These are phyloP conservation scores for Sebastes diploproa DNA, from an alignment of 2,797 vertebrate genomes.

Conservation along the genomic window DNA sequence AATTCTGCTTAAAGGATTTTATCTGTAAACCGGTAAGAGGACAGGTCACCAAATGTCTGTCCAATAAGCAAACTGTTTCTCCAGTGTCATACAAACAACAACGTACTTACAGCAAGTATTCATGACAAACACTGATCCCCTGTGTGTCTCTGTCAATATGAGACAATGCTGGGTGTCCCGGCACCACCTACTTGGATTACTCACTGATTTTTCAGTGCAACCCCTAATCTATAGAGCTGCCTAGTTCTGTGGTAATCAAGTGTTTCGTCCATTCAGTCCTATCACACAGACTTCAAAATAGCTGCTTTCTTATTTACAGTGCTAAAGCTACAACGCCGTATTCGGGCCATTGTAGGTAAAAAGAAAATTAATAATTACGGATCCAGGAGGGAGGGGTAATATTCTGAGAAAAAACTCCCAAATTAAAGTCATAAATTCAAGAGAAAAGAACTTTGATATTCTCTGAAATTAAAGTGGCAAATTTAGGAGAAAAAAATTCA, in stretches of 20 bases:
- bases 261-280: not conserved
- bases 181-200: not conserved
- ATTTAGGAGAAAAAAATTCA: too few species aligned
- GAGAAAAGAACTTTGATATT: fast-evolving
- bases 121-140: not conserved
- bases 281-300: not conserved
- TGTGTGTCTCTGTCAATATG: not conserved
- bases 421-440: too few species aligned
- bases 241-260: not conserved
- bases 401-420: not conserved
- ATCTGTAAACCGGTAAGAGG: not conserved
- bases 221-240: constrained; percentile 15
- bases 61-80: not conserved
- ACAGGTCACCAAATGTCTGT: not conserved
- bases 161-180: not conserved
- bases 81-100: not conserved
- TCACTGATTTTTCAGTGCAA: not conserved
- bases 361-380: not conserved
- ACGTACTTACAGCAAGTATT: not conserved
- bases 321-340: fast-evolving
- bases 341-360: not conserved
- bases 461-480: too few species aligned
- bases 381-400: not conserved
- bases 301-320: not conserved
- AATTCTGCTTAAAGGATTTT: not conserved